Conservation (phyloP, 2,888 invertebrate genomes). For the Sycophila texana region DNA sequence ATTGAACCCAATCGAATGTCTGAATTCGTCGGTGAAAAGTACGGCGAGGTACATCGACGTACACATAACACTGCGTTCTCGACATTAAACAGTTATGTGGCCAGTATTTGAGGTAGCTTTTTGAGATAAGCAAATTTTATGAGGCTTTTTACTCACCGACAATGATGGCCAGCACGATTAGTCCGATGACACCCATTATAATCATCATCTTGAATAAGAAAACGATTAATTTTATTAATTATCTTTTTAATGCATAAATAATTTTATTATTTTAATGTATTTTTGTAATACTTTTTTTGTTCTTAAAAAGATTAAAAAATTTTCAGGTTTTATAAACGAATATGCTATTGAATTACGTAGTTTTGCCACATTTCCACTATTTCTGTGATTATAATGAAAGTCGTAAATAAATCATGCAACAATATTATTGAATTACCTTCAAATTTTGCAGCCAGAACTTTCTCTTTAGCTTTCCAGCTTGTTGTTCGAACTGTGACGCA, state of each 20-base stretch:
- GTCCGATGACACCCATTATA: conserved; percentile 90
- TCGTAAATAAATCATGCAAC: neutral
- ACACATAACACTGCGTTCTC: conserved; percentile 65
- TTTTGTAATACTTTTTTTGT: too few species aligned
- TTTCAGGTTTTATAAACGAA: neutral
- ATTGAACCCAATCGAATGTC: conserved; percentile 36
- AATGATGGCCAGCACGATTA: conserved; percentile 87
- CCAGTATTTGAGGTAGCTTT: conserved; percentile 41
- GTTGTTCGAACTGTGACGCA: conserved; percentile 97
- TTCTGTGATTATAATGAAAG: too few species aligned
- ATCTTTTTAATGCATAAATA: neutral
- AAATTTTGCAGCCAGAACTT: conserved; percentile 99
- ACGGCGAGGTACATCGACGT: conserved; percentile 68
- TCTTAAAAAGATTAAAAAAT: neutral
- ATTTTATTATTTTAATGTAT: too few species aligned
- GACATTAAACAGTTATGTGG: conserved; percentile 61
- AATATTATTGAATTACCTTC: conserved; percentile 78
- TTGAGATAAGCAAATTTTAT: neutral
- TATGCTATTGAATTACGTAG: neutral
- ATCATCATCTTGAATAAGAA: conserved; percentile 85
- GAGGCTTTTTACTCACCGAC: conserved; percentile 81
- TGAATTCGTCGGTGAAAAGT: conserved; percentile 56
- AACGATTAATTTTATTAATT: neutral
- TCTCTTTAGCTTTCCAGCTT: conserved; percentile 95
- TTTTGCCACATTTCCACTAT: neutral